Evolutionary conservation across 2,797 vertebrate species (phyloP).

Genomic region (Acanthopagrus latus): DNA sequence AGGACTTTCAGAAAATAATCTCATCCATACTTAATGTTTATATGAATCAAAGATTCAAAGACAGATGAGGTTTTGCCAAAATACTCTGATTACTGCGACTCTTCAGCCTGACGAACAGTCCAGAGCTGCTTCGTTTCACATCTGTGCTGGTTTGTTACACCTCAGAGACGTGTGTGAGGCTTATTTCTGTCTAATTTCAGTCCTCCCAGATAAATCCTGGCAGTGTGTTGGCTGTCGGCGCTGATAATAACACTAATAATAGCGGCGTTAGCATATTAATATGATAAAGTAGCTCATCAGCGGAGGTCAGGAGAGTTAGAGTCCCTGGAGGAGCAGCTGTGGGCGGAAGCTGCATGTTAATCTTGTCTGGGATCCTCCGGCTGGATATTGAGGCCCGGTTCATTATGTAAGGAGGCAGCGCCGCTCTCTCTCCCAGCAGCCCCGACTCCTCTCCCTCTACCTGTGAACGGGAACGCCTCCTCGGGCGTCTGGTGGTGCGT

Average conservation of each 20-base stretch:
- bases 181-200: not conserved
- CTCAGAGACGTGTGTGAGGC: not conserved
- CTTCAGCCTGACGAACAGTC: not conserved
- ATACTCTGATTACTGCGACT: not conserved
- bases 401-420: slow-evolving; percentile 47
- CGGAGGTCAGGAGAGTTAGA: slow-evolving; percentile 50
- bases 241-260: slow-evolving; percentile 41
- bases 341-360: slow-evolving; percentile 54
- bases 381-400: slow-evolving; percentile 51
- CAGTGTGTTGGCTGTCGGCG: not conserved
- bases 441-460: slow-evolving; percentile 31
- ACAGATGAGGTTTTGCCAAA: too few relatives aligned
- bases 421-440: slow-evolving; percentile 33
- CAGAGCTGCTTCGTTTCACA: not conserved
- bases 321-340: slow-evolving; percentile 36
- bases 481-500: slow-evolving; percentile 17
- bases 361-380: slow-evolving; percentile 40
- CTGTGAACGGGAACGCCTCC: slow-evolving; percentile 43
- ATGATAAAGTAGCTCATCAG: slow-evolving; percentile 57
- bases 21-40: too few relatives aligned
- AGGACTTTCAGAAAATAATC: not conserved
- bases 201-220: slow-evolving; percentile 10
- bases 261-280: slow-evolving; percentile 41
- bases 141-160: not conserved
- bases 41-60: too few relatives aligned